Percentiles rank a stretch among this genome's conserved stretches.
Evolutionary conservation across 2,113 vertebrate species (phyloP).

Genomic region (Pimephales promelas): DNA sequence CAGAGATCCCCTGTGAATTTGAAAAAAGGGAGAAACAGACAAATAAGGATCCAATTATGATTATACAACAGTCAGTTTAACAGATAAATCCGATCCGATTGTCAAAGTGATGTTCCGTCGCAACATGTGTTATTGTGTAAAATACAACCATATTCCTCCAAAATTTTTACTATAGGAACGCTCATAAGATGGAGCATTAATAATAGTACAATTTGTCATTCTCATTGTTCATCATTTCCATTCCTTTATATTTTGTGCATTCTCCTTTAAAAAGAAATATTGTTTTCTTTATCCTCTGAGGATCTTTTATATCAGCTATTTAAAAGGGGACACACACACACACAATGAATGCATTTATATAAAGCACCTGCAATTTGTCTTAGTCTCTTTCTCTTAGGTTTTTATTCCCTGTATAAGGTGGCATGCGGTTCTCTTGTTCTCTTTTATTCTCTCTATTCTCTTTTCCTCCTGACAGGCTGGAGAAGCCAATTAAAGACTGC

Average conservation of each 20-base stretch:
- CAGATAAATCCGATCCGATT: not conserved
- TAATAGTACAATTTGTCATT: not conserved
- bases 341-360: constrained; percentile 14
- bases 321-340: constrained; percentile 6
- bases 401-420: not conserved
- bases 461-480: constrained; percentile 17
- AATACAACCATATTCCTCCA: not conserved
- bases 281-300: not conserved
- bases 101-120: not conserved
- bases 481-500: constrained; percentile 38
- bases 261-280: not conserved
- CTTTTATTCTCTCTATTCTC: constrained; percentile 31
- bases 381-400: constrained; percentile 17
- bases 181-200: not conserved
- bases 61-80: not conserved
- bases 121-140: not conserved
- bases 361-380: constrained; percentile 33
- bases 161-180: not conserved
- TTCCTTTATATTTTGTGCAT: constrained; percentile 5
- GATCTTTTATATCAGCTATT: constrained; percentile 1
- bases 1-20: not conserved
- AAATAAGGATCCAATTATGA: not conserved
- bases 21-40: not conserved
- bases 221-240: not conserved
- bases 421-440: constrained; percentile 3